A percentile compares a stretch with the other conserved stretches of the same genome.
These are phyloP conservation scores for Xestoiulus laeticollis DNA, from an alignment of 2,888 invertebrate species.

Conservation along the genomic window DNA sequence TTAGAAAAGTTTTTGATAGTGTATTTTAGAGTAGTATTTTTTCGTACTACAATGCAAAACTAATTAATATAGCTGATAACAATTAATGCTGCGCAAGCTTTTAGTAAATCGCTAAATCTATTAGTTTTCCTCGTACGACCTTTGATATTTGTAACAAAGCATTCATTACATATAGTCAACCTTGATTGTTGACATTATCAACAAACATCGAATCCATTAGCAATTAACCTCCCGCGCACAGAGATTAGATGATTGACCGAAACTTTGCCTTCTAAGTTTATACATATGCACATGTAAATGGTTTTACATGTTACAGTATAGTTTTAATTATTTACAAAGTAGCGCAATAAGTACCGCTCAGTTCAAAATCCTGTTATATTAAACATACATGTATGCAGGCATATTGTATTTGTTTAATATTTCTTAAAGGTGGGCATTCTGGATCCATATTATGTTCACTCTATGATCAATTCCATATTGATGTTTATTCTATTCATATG, in stretches of 20 bases:
- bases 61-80: neutral
- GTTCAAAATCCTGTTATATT: too few species aligned
- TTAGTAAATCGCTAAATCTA: neutral
- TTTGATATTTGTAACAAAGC: neutral
- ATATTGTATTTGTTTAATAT: too few species aligned
- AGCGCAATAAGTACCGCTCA: too few species aligned
- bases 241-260: neutral
- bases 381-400: too few species aligned
- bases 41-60: neutral
- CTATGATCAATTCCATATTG: too few species aligned
- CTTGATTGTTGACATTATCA: neutral
- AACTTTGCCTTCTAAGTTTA: neutral
- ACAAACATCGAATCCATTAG: neutral
- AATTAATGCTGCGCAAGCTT: neutral
- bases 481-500: neutral
- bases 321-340: too few species aligned
- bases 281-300: neutral
- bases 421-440: too few species aligned
- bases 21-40: too few species aligned
- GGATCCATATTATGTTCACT: too few species aligned
- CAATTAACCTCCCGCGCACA: neutral
- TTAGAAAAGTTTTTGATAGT: too few species aligned
- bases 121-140: neutral
- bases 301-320: too few species aligned
- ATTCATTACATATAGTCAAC: conserved; percentile 1